Base-by-base conservation (phyloP, 2,113 vertebrate genomes). In the Lycocorax pyrrhopterus region DNA sequence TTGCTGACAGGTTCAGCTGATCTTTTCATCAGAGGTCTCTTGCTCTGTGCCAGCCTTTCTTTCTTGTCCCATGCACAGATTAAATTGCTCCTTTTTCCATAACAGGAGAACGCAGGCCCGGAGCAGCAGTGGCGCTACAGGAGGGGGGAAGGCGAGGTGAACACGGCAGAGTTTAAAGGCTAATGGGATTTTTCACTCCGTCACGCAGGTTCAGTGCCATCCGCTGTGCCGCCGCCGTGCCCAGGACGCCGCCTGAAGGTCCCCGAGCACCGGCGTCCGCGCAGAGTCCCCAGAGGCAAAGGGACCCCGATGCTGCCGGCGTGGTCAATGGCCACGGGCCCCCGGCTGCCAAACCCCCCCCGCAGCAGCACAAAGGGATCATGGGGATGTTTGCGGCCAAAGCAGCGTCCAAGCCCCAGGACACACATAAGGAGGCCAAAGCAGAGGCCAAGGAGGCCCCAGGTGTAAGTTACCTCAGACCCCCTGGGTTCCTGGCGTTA, bases 381-480 rank as follows among this genome's bases (percentile, higher is more conserved):
- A 98, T 99, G 99, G 99, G 98, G 83, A 98, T 99, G 99, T 99
- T 99, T 91, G 95, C 97, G 3, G 97, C 94, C 13, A 99, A 98
- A 94, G 37, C 97, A 0, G 78, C 96, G 21, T 15, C 97, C 63
- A 99, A 98, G 93, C 55, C 87, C 55, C 98, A 98, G 81, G 98
- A 98, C 20, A 22, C 82, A 0, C 95, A 69, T 30, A 99, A 97
- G 93, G 98, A 98, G 66, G 59, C 98, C 1, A 99, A 98, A 93
- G 58, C 88, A 8, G 99, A 99, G 76, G 78, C 91, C 39, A 98
- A 98, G 81, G 99, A 99, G 60, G 51, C 97, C 27, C 93, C 97
- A 14, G 79, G 69, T 89, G 98, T 99, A 98, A 90, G 98, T 97
- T 93, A 25, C 47, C 67, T 76, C 87, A 75, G 68, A 56, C 13